These are phyloP conservation scores for Drosophila recens DNA, from an alignment of 2,888 invertebrate species.

Conservation along the genomic window DNA sequence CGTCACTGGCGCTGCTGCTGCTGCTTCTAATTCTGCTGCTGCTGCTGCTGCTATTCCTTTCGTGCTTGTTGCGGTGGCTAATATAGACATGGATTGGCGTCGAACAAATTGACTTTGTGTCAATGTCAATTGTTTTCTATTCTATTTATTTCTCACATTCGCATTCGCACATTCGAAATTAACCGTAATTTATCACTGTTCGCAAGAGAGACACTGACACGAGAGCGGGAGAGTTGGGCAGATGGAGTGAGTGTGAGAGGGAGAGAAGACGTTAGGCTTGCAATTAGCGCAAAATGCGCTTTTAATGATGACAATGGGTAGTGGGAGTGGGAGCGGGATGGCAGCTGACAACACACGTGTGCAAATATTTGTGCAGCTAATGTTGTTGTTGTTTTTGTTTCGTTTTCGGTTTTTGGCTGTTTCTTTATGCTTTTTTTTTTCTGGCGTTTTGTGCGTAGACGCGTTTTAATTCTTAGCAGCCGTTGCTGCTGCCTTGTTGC, in stretches of 20 bases:
- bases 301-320: constrained; percentile 62
- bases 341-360: constrained; percentile 43
- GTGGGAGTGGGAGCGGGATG: neutral
- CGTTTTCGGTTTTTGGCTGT: constrained; percentile 2
- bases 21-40: constrained; percentile 31
- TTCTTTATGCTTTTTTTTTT: too few species aligned
- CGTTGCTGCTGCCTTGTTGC: constrained; percentile 29
- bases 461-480: constrained; percentile 28
- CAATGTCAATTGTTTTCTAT: constrained; percentile 62
- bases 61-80: constrained; percentile 33
- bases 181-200: constrained; percentile 57
- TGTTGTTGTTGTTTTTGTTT: constrained; percentile 10
- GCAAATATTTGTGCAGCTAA: constrained; percentile 65
- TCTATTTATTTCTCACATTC: constrained; percentile 50
- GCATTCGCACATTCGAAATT: constrained; percentile 44
- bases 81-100: constrained; percentile 55
- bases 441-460: constrained; percentile 15
- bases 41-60: constrained; percentile 35
- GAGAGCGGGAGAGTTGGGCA: constrained; percentile 1
- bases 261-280: constrained; percentile 25
- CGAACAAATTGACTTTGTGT: constrained; percentile 67
- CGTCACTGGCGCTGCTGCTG: constrained; percentile 31
- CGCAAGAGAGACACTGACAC: neutral
- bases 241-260: neutral
- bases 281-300: constrained; percentile 75